Percentiles rank a stretch among this genome's conserved stretches.
Conservation (phyloP, 2,888 invertebrate species). For the Pristionchus mayeri region DNA sequence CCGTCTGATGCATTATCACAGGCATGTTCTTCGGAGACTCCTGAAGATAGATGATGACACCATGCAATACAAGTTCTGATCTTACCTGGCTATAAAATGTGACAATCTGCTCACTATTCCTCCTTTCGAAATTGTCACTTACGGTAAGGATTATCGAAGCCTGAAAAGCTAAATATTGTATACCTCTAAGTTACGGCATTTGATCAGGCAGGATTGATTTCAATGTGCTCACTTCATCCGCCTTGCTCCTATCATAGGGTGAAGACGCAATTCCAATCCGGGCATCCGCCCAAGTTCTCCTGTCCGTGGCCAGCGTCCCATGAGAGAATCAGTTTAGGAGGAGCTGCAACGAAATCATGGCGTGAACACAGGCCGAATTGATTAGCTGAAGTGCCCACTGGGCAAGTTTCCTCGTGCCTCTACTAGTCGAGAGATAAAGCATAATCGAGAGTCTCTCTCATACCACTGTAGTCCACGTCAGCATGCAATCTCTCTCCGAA, state of each 20-base stretch:
- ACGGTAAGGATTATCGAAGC: neutral
- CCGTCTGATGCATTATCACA: neutral
- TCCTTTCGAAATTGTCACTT: slow-evolving; percentile 52
- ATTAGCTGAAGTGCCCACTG: too few species aligned
- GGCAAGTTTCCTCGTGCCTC: too few species aligned
- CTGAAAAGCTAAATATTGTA: neutral
- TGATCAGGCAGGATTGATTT: neutral
- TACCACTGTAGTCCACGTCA: neutral
- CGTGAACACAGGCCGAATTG: neutral
- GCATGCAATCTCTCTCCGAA: slow-evolving; percentile 56
- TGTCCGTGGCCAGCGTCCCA: slow-evolving; percentile 62
- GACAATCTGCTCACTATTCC: slow-evolving; percentile 57
- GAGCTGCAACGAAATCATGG: neutral
- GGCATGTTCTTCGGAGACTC: slow-evolving; percentile 63
- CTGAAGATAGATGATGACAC: slow-evolving; percentile 47
- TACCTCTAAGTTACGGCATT: neutral
- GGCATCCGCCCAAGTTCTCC: slow-evolving; percentile 69
- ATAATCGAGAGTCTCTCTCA: neutral
- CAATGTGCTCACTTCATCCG: neutral
- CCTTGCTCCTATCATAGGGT: slow-evolving; percentile 53
- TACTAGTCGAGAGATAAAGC: too few species aligned
- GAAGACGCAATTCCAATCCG: slow-evolving; percentile 74
- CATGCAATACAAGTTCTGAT: neutral
- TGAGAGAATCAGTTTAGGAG: slow-evolving; percentile 57
- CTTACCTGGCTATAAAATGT: slow-evolving; percentile 64